Evolutionary conservation across 2,888 invertebrate species (phyloP).

Genomic region (Latheticus oryzae): DNA sequence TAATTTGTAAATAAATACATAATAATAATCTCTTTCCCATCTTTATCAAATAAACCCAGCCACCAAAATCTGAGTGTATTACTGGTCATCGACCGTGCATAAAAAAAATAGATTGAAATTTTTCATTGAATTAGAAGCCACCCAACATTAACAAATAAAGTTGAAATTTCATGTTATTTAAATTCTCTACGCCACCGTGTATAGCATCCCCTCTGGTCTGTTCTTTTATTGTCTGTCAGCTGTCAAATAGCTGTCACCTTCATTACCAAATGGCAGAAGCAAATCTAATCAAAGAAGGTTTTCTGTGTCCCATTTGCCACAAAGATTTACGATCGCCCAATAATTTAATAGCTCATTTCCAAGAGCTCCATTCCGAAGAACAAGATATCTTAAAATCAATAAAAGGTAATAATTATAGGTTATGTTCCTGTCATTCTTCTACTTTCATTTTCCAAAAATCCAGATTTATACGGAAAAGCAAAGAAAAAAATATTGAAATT

Average conservation of each 20-base stretch:
- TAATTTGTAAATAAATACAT: constrained; percentile 57
- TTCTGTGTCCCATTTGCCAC: constrained; percentile 95
- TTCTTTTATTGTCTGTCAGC: not conserved
- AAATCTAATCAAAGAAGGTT: constrained; percentile 83
- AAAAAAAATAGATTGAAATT: too few species aligned
- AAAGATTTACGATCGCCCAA: constrained; percentile 87
- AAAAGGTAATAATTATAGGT: constrained; percentile 75
- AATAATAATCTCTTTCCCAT: constrained; percentile 29
- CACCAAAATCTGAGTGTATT: too few species aligned
- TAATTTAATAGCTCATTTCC: constrained; percentile 89
- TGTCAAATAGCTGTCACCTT: too few species aligned
- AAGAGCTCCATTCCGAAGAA: constrained; percentile 88
- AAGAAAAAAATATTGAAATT: constrained; percentile 87
- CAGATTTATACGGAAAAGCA: constrained; percentile 84
- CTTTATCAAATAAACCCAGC: constrained; percentile 5
- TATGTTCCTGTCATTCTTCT: too few species aligned
- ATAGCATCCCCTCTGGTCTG: too few species aligned
- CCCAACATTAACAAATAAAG: too few species aligned
- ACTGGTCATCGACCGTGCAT: too few species aligned
- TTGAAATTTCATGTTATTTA: too few species aligned
- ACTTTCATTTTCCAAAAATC: too few species aligned
- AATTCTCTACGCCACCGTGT: too few species aligned
- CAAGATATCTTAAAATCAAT: constrained; percentile 84
- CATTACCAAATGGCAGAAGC: constrained; percentile 50
- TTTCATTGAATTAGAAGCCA: too few species aligned